phyloP scores from a whole-genome alignment of 2,113 vertebrate genomes.

The Dromas ardeola region DNA sequence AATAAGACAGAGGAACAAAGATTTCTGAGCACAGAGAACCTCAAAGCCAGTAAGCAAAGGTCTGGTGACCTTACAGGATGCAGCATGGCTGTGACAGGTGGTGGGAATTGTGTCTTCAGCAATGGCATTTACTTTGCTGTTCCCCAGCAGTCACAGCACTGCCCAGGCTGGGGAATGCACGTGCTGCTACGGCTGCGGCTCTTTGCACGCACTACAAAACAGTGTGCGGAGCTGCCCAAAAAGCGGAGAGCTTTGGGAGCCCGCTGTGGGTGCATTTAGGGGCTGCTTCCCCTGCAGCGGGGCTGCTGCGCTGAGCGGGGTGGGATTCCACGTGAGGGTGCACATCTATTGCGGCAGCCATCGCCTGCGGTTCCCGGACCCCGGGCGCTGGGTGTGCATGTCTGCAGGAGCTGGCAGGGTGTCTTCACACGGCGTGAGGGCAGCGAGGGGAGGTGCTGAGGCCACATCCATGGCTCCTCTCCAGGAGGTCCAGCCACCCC shows the following conservation, averaged over 20 bases:
- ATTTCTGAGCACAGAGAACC: background rate
- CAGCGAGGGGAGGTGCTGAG: background rate
- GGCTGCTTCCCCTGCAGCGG: background rate
- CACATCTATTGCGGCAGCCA: background rate
- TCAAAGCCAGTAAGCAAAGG: background rate
- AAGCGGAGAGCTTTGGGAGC: background rate
- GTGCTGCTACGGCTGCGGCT: rapidly evolving
- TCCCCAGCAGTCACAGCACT: background rate
- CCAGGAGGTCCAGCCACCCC: background rate
- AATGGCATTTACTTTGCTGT: background rate
- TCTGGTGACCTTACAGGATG: rapidly evolving
- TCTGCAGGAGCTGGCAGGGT: background rate
- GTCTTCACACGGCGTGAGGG: rapidly evolving
- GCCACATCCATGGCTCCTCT: background rate
- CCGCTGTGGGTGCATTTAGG: rapidly evolving
- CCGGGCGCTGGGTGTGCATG: rapidly evolving
- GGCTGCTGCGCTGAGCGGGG: rapidly evolving
- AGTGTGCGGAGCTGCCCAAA: background rate
- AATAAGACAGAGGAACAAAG: background rate
- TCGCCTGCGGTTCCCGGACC: background rate
- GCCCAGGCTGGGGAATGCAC: background rate
- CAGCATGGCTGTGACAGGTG: rapidly evolving
- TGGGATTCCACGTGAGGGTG: background rate
- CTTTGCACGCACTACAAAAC: background rate
- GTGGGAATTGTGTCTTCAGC: background rate